Evolutionary conservation across 2,113 vertebrate species (phyloP), one percentile per base, ranked within the genome.

Genomic region (Natator depressus): DNA sequence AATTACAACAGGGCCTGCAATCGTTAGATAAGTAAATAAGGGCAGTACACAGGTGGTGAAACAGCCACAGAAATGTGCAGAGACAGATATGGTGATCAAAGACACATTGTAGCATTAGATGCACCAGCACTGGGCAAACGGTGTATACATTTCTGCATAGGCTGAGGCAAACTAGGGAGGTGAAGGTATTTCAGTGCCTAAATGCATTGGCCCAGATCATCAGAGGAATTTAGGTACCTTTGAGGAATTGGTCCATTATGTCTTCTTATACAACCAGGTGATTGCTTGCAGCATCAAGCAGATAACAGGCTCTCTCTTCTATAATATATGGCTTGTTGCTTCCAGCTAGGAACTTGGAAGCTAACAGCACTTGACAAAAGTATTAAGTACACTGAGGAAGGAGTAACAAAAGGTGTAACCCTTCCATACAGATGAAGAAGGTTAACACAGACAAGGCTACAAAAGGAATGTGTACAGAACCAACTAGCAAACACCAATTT

Each of bases 281-380:
- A 42, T 8, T 49, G 87, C 51, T 82, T 46, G 59, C 35, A 95
- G 59, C 54, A 94, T 42, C 65, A 90, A 80, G 35, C 17, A 65
- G n/a, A 27, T 19, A 65, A 20, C 35, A 69, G 17, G 46, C 76
- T 46, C 4, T 57, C 35, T 50, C 31, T 79, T 80, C 62, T 22
- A 46, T 55, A 59, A 27, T 62, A 29, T 62, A 47, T 88, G 25
- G 78, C 47, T 87, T 85, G 75, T 78, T 78, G 27, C 81, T 94
- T 25, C 31, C 69, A 82, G 6, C 1, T 3, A 27, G 57, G 22
- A 92, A 92, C 62, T 31, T 29, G 69, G 65, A 89, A 91, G 82
- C 84, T 51, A 95, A 93, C 27, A 93, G n/a, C 82, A 93, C 8
- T 54, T 91, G 84, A 86, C 55, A 83, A 80, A 82, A 93, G 76